A percentile compares a stretch with the other conserved stretches of the same genome.
These are phyloP conservation scores for Notodonta dromedarius DNA, from an alignment of 2,888 invertebrate genomes.

Conservation along the genomic window DNA sequence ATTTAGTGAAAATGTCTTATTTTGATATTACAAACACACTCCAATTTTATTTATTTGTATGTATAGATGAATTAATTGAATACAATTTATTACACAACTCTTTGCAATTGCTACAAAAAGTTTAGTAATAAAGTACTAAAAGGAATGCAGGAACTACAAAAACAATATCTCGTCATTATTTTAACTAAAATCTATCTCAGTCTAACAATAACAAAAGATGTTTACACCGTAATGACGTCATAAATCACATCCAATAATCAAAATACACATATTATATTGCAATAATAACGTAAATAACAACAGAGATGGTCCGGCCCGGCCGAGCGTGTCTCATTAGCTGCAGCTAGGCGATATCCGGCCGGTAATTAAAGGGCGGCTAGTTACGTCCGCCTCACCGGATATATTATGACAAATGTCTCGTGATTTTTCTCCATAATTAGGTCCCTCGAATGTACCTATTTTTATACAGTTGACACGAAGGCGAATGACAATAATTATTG, in stretches of 20 bases:
- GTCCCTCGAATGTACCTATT: not conserved
- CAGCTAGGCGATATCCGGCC: constrained; percentile 65
- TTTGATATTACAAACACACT: too few species aligned
- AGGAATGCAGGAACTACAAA: too few species aligned
- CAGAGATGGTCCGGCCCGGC: constrained; percentile 47
- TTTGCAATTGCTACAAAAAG: too few species aligned
- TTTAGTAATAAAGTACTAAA: too few species aligned
- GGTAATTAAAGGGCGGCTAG: constrained; percentile 68
- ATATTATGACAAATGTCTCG: constrained; percentile 60
- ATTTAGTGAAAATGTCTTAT: too few species aligned
- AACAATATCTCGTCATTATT: too few species aligned
- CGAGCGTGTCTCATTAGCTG: constrained; percentile 70
- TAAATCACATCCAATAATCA: not conserved
- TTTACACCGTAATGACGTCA: not conserved
- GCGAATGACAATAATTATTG: not conserved
- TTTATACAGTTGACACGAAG: not conserved
- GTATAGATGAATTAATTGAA: too few species aligned
- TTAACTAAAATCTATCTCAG: too few species aligned
- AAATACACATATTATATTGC: constrained; percentile 1
- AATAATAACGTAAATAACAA: constrained; percentile 23
- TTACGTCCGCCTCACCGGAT: constrained; percentile 54
- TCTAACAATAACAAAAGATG: too few species aligned
- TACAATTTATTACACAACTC: too few species aligned
- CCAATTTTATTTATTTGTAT: too few species aligned
- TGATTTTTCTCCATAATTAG: constrained; percentile 57